These are phyloP conservation scores for Drosophila nannoptera DNA, from an alignment of 1,140 invertebrate species.

Conservation along the genomic window DNA sequence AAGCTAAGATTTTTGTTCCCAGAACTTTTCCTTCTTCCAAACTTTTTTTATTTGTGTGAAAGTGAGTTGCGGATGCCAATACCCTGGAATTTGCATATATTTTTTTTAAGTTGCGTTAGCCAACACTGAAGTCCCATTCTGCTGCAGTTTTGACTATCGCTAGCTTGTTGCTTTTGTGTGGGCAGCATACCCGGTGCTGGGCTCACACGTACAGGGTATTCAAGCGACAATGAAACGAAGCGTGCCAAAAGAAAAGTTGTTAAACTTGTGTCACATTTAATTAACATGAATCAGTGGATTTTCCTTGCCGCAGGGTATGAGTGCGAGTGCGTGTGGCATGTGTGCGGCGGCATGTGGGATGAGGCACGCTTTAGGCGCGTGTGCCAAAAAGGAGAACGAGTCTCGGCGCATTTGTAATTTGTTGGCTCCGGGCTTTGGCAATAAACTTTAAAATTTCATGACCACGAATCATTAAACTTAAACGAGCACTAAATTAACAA, in stretches of 20 bases:
- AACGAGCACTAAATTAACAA: conserved; percentile 69
- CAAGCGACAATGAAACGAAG: conserved; percentile 6
- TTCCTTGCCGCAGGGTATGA: conserved; percentile 4
- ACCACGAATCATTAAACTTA: conserved; percentile 71
- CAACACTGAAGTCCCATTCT: too few relatives aligned
- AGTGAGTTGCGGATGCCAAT: too few relatives aligned
- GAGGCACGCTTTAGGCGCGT: not conserved
- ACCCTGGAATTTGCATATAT: too few relatives aligned
- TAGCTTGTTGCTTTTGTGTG: too few relatives aligned
- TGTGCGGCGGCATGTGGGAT: not conserved
- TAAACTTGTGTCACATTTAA: conserved; percentile 70
- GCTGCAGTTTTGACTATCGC: too few relatives aligned
- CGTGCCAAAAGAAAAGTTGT: conserved; percentile 43
- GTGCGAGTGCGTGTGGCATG: not conserved
- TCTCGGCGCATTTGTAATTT: conserved; percentile 45
- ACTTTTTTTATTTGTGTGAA: too few relatives aligned
- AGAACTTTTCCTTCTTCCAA: too few relatives aligned
- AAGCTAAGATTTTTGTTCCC: too few relatives aligned
- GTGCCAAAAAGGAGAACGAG: conserved; percentile 4
- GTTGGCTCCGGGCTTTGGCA: conserved; percentile 46
- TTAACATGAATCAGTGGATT: conserved; percentile 71
- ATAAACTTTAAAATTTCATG: conserved; percentile 73
- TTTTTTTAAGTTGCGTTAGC: too few relatives aligned
- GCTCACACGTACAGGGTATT: conserved; percentile 10
- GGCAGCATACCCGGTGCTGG: not conserved